These are phyloP conservation scores for Nyctereutes procyonoides DNA, from an alignment of 2,113 vertebrate species.

Conservation along the genomic window DNA sequence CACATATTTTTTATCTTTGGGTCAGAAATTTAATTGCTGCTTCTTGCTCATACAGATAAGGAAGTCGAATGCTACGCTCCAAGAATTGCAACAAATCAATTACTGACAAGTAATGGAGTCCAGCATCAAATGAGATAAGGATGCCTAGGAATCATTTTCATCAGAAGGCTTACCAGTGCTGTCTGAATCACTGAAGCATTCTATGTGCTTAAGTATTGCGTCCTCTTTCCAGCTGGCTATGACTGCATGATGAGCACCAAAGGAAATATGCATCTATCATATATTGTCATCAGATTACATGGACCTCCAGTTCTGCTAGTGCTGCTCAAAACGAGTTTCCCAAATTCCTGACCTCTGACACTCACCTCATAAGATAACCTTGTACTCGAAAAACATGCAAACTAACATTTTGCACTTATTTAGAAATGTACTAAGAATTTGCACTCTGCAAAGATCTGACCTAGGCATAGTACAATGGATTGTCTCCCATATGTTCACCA, in stretches of 20 bases:
- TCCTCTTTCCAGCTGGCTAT: background rate
- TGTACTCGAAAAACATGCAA: background rate
- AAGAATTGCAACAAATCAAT: slow-evolving; percentile 55
- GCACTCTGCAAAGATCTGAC: background rate
- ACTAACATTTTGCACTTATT: background rate
- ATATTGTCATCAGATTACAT: background rate
- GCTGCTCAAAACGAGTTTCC: background rate
- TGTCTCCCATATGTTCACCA: background rate
- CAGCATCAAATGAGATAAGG: slow-evolving; percentile 39
- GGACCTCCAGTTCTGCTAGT: background rate
- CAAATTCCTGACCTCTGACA: background rate
- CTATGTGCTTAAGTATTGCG: background rate
- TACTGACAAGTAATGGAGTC: slow-evolving; percentile 41
- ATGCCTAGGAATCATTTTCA: background rate
- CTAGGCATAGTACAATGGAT: background rate
- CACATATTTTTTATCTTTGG: slow-evolving; percentile 28
- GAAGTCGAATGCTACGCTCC: background rate
- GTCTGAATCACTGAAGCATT: background rate
- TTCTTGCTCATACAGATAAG: slow-evolving; percentile 42
- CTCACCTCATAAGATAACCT: background rate
- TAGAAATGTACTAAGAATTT: slow-evolving; percentile 30
- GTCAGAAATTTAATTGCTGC: slow-evolving; percentile 66
- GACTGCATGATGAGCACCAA: background rate
- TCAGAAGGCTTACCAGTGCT: background rate
- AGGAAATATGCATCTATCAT: background rate